These are phyloP conservation scores for Probosciger aterrimus DNA, from an alignment of 2,113 vertebrate species.

Conservation along the genomic window DNA sequence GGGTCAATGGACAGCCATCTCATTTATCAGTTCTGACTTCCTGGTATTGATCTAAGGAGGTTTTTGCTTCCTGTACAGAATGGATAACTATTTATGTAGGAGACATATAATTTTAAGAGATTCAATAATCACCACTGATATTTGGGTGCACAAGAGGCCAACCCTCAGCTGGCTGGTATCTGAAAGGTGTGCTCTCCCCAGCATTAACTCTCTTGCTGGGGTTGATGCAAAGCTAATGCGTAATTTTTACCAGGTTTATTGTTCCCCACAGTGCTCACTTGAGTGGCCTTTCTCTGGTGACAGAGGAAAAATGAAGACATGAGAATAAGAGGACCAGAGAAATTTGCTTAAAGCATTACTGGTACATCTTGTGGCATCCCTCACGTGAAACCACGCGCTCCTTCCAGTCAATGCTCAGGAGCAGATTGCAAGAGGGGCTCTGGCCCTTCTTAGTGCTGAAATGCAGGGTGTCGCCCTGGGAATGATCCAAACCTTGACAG, in stretches of 20 bases:
- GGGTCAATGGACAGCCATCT: not conserved
- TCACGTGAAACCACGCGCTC: rapidly evolving
- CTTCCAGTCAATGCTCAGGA: not conserved
- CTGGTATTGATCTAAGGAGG: not conserved
- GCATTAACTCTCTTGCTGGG: not conserved
- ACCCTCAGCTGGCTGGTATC: not conserved
- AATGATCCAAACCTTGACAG: conserved; percentile 4
- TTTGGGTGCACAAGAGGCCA: not conserved
- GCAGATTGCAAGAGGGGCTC: not conserved
- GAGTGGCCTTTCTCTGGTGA: not conserved
- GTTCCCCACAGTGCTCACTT: not conserved
- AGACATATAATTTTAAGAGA: not conserved
- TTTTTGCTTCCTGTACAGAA: not conserved
- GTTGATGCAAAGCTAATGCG: not conserved
- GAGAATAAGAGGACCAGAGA: not conserved
- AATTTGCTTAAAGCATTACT: rapidly evolving
- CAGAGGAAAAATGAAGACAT: not conserved
- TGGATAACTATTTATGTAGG: not conserved
- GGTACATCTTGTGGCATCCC: not conserved
- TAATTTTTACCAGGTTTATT: not conserved
- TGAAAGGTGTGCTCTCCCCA: not conserved
- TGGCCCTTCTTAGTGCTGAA: not conserved
- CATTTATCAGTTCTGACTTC: not conserved
- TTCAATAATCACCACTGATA: not conserved
- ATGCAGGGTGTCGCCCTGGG: conserved; percentile 4